phyloP scores from a whole-genome alignment of 2,113 vertebrate species.

The Acanthisitta chloris region DNA sequence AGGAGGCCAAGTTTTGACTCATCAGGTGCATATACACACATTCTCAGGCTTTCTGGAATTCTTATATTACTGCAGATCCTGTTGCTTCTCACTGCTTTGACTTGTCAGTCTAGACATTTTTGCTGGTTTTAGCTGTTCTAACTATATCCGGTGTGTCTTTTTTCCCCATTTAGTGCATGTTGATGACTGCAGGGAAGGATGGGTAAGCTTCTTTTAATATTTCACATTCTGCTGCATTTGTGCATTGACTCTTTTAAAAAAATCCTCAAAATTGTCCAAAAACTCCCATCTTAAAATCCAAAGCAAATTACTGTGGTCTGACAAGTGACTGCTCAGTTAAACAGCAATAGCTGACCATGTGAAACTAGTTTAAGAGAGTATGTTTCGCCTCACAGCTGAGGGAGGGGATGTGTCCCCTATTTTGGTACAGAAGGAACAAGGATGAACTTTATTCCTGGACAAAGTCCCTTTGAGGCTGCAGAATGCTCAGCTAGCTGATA shows the following conservation, averaged over 20 bases:
- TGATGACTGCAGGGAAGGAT: constrained; percentile 58
- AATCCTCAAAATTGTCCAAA: not conserved
- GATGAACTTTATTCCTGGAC: not conserved
- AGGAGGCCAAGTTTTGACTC: not conserved
- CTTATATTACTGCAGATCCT: not conserved
- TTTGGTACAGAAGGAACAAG: not conserved
- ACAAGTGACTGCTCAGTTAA: not conserved
- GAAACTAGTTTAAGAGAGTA: not conserved
- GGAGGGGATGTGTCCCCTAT: not conserved
- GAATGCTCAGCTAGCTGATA: not conserved
- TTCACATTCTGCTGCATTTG: not conserved
- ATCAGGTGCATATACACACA: not conserved
- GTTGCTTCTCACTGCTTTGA: not conserved
- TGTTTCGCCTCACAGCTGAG: not conserved
- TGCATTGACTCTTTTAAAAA: not conserved
- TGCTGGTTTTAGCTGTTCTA: not conserved
- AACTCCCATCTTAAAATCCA: not conserved
- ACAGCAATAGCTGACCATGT: not conserved
- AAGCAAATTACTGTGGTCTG: not conserved
- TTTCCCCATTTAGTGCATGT: not conserved
- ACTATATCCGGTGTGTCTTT: not conserved
- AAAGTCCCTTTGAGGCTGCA: not conserved
- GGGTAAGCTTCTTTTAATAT: constrained; percentile 59
- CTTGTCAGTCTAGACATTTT: not conserved
- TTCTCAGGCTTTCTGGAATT: not conserved